Evolutionary conservation across 2,113 vertebrate genomes (phyloP).

Genomic region (Tinamus guttatus): DNA sequence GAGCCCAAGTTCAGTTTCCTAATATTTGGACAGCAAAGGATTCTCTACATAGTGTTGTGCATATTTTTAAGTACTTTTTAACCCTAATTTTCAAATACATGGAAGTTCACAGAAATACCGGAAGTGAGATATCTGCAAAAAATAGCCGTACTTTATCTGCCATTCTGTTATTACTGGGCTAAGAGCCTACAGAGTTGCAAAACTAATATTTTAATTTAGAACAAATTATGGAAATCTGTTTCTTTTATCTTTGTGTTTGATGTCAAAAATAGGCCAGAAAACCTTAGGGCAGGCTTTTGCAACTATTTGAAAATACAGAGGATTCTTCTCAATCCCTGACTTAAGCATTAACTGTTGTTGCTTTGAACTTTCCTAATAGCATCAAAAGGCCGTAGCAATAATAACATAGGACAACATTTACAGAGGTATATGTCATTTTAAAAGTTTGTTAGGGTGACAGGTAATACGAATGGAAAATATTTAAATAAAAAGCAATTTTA

Average conservation of each 20-base stretch:
- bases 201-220: neutral
- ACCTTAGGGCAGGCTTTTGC: neutral
- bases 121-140: neutral
- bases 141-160: neutral
- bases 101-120: neutral
- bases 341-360: neutral
- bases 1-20: neutral
- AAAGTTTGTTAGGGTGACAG: neutral
- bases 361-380: neutral
- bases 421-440: neutral
- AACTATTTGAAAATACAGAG: neutral
- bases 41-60: neutral
- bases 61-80: neutral
- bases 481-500: neutral
- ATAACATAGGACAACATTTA: accelerated
- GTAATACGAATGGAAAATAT: neutral
- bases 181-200: neutral
- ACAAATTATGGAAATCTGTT: neutral
- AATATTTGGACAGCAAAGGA: neutral
- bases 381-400: neutral
- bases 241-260: neutral
- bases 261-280: neutral
- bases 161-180: neutral
- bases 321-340: neutral
- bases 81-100: neutral